These are phyloP conservation scores for Rynchops niger DNA, from an alignment of 2,113 vertebrate genomes.

Conservation along the genomic window DNA sequence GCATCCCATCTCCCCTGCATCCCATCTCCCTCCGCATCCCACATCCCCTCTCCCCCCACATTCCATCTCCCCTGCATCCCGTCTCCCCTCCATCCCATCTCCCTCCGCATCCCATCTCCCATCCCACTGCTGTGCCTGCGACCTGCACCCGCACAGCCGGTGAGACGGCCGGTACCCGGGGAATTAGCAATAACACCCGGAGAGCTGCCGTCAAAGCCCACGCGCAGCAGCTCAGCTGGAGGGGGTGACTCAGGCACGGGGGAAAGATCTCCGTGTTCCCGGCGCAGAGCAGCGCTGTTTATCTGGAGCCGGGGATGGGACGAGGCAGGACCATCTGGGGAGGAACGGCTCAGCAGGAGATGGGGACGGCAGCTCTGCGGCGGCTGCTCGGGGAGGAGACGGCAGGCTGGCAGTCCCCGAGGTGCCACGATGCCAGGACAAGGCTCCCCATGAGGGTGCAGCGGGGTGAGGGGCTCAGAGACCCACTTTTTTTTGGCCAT, in stretches of 20 bases:
- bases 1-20: neutral
- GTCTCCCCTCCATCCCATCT: neutral
- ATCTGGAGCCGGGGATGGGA: neutral
- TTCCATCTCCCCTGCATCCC: neutral
- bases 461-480: fast-evolving
- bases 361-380: neutral
- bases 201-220: neutral
- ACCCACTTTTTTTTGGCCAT: neutral
- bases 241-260: conserved; percentile 15
- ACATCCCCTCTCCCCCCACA: neutral
- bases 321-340: conserved; percentile 1
- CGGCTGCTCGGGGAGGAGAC: neutral
- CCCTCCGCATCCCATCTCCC: neutral
- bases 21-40: neutral
- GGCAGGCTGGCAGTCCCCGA: neutral
- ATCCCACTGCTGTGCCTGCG: fast-evolving
- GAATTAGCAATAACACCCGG: neutral
- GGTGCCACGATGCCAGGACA: fast-evolving
- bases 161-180: neutral
- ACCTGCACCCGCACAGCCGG: neutral
- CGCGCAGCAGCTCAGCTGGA: neutral
- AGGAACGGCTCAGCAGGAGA: neutral
- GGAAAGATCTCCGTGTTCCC: conserved; percentile 16
- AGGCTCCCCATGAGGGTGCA: neutral
- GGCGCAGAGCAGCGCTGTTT: neutral